Percentiles rank a stretch among this genome's conserved stretches.
Conservation (phyloP, 2,888 invertebrate species). For the Spatulosminthurus flaviceps region DNA sequence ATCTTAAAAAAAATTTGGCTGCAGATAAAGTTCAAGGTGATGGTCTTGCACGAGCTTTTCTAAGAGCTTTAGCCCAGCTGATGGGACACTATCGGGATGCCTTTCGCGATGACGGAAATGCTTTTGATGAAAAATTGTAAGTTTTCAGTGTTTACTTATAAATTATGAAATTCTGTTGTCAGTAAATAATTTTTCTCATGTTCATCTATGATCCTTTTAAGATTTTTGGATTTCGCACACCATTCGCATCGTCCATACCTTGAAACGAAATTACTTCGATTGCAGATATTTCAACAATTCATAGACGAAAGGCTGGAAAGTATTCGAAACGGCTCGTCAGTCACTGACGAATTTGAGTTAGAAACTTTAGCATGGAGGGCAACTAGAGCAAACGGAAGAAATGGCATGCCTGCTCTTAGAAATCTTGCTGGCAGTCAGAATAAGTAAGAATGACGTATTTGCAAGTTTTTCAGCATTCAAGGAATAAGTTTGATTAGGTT, state of each 20-base stretch:
- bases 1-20: slow-evolving; percentile 57
- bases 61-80: slow-evolving; percentile 88
- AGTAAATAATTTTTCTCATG: slow-evolving; percentile 76
- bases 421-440: slow-evolving; percentile 61
- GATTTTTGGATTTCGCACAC: slow-evolving; percentile 87
- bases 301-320: slow-evolving; percentile 92
- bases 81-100: slow-evolving; percentile 96
- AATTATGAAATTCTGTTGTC: background rate
- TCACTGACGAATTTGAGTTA: slow-evolving; percentile 94
- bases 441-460: slow-evolving; percentile 43
- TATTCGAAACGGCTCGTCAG: slow-evolving; percentile 90
- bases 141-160: slow-evolving; percentile 22
- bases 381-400: slow-evolving; percentile 58
- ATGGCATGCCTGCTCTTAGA: slow-evolving; percentile 57
- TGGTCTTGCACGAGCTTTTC: slow-evolving; percentile 90
- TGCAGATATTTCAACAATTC: slow-evolving; percentile 95
- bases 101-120: slow-evolving; percentile 69
- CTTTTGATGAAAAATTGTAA: slow-evolving; percentile 61
- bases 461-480: no score
- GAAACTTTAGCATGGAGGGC: slow-evolving; percentile 73
- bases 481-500: no score
- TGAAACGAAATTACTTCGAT: slow-evolving; percentile 81
- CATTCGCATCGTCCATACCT: slow-evolving; percentile 87
- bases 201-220: slow-evolving; percentile 69
- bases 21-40: slow-evolving; percentile 76